Conservation (phyloP, 2,888 invertebrate species). For the Mythimna vitellina region DNA sequence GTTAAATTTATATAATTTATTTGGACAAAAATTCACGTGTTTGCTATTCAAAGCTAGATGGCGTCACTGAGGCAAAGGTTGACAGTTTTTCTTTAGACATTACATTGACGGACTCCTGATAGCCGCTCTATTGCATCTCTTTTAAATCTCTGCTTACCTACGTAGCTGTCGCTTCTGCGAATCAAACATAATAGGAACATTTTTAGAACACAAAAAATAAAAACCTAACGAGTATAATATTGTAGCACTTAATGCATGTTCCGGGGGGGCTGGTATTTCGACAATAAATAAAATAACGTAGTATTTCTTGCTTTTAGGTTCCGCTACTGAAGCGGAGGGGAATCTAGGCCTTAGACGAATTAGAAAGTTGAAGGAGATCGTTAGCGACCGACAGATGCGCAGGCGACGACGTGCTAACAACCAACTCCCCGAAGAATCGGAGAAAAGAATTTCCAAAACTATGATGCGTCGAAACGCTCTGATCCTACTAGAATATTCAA, state of each 20-base stretch:
- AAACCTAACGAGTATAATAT: not conserved
- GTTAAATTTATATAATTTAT: too few species aligned
- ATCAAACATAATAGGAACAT: not conserved
- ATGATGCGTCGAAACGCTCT: conserved; percentile 87
- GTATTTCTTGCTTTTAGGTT: conserved; percentile 85
- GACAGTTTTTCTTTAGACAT: too few species aligned
- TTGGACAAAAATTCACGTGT: too few species aligned
- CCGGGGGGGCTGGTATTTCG: conserved; percentile 35
- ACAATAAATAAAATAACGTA: conserved; percentile 55
- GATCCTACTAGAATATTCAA: conserved; percentile 82
- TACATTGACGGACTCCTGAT: too few species aligned
- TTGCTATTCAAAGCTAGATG: too few species aligned
- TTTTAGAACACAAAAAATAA: not conserved
- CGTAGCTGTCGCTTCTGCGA: too few species aligned
- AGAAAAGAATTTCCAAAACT: conserved; percentile 83
- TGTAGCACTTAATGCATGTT: conserved; percentile 39
- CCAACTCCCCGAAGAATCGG: conserved; percentile 83
- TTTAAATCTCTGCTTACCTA: too few species aligned
- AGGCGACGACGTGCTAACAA: conserved; percentile 86
- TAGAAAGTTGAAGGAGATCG: conserved; percentile 85
- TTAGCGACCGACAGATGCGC: conserved; percentile 85
- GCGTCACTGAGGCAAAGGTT: too few species aligned
- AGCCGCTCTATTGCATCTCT: too few species aligned
- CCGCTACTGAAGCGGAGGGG: conserved; percentile 74
- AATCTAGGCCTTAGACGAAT: conserved; percentile 74